Evolutionary conservation across 2,797 vertebrate genomes (phyloP).

Genomic region (Acanthurus lineatus): DNA sequence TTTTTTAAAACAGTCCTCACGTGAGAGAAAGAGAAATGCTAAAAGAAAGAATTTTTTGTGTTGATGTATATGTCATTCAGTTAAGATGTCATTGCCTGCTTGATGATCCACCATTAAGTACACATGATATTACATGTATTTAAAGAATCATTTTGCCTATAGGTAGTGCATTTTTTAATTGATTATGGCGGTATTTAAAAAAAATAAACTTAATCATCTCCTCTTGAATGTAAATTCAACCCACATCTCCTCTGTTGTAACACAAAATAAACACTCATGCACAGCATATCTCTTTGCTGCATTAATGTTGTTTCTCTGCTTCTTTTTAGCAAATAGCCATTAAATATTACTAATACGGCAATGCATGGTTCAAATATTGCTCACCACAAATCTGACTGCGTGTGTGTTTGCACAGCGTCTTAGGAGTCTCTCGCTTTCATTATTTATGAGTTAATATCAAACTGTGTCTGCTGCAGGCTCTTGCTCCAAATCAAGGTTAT

Average conservation of each 20-base stretch:
- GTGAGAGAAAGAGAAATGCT: background rate
- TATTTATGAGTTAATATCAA: slow-evolving; percentile 17
- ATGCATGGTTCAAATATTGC: background rate
- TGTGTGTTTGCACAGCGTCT: background rate
- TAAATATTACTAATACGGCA: background rate
- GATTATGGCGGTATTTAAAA: background rate
- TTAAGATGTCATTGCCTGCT: no score
- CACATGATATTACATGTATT: background rate
- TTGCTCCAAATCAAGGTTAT: slow-evolving; percentile 54
- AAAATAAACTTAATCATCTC: background rate
- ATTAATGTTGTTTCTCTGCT: background rate
- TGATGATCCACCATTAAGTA: background rate
- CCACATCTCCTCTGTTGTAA: background rate
- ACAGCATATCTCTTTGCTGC: background rate
- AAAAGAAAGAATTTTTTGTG: background rate
- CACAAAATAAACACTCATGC: background rate
- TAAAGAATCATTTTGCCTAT: slow-evolving; percentile 32
- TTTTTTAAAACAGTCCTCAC: background rate
- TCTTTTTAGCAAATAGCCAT: background rate
- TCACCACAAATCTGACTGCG: background rate
- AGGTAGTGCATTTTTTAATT: slow-evolving; percentile 9
- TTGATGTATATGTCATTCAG: no score
- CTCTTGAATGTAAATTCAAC: background rate
- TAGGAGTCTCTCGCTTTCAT: slow-evolving; percentile 1
- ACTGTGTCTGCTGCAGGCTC: slow-evolving; percentile 4